Conservation (phyloP, 2,888 invertebrate genomes). For the Elgonia sp. region DNA sequence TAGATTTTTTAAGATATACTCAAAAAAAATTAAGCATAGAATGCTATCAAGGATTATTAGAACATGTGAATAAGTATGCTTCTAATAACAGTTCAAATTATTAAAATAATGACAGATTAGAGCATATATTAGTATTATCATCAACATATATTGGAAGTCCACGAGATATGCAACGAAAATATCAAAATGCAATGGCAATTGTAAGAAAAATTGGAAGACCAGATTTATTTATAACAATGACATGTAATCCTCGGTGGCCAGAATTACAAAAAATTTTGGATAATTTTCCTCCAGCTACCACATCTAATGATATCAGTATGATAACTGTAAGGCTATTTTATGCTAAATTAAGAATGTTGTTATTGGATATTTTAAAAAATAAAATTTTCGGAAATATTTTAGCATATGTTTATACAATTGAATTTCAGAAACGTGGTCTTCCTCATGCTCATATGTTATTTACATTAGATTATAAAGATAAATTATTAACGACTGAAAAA, state of each 20-base stretch:
- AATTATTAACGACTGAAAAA: neutral
- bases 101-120: conserved; percentile 5
- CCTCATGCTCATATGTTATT: no score
- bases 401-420: conserved; percentile 22
- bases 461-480: conserved; percentile 40
- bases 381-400: conserved; percentile 32
- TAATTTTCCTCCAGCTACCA: conserved; percentile 9
- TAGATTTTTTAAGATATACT: conserved; percentile 26
- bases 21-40: conserved; percentile 47
- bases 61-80: conserved; percentile 38
- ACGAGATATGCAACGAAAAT: conserved; percentile 22
- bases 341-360: conserved; percentile 18
- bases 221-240: no score
- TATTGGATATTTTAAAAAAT: conserved; percentile 11
- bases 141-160: conserved; percentile 10
- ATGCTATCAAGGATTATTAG: conserved; percentile 37
- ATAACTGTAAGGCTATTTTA: conserved; percentile 3
- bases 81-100: conserved; percentile 22
- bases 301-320: no score
- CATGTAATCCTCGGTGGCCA: neutral
- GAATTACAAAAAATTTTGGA: neutral
- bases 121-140: conserved; percentile 17
- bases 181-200: neutral
- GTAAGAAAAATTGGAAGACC: no score
- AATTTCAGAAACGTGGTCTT: neutral